Conservation (phyloP, 2,888 invertebrate genomes). For the Galeopsomyia nigrocyanea region DNA sequence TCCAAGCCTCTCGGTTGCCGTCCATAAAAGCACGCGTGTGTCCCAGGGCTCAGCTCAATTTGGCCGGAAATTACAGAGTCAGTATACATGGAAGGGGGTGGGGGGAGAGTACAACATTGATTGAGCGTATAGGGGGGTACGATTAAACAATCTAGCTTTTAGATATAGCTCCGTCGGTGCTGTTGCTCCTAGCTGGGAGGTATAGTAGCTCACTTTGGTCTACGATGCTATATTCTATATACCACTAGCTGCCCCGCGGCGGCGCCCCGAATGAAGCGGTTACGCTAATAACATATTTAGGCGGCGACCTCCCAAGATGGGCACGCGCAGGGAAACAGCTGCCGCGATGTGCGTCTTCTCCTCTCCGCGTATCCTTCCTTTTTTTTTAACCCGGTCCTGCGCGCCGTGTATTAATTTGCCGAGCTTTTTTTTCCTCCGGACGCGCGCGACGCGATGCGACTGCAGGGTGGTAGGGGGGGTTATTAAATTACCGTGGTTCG, state of each 20-base stretch:
- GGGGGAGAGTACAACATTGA: slow-evolving; percentile 1
- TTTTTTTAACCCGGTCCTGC: background rate
- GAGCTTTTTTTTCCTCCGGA: slow-evolving; percentile 7
- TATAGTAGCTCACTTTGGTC: too few species aligned
- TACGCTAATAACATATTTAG: slow-evolving; percentile 70
- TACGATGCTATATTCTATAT: too few species aligned
- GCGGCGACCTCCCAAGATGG: slow-evolving; percentile 68
- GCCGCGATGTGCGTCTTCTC: background rate
- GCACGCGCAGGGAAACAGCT: slow-evolving; percentile 60
- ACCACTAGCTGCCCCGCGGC: slow-evolving; percentile 36
- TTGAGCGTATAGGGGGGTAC: slow-evolving; percentile 53
- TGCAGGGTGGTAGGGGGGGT: slow-evolving; percentile 4
- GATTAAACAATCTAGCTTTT: slow-evolving; percentile 69
- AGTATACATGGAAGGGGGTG: slow-evolving; percentile 40
- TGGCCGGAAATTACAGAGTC: slow-evolving; percentile 64
- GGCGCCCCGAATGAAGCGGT: slow-evolving; percentile 66
- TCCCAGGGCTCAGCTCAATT: slow-evolving; percentile 59
- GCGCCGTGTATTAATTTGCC: slow-evolving; percentile 25
- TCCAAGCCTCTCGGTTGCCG: background rate
- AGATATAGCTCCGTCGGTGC: slow-evolving; percentile 55
- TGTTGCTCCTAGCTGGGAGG: too few species aligned
- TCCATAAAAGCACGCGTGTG: slow-evolving; percentile 49
- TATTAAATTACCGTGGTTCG: slow-evolving; percentile 46
- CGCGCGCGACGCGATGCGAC: too few species aligned
- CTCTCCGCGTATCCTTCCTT: slow-evolving; percentile 6